These are phyloP conservation scores for Allochrocebus solatus DNA, from an alignment of 2,797 vertebrate species.

Conservation along the genomic window DNA sequence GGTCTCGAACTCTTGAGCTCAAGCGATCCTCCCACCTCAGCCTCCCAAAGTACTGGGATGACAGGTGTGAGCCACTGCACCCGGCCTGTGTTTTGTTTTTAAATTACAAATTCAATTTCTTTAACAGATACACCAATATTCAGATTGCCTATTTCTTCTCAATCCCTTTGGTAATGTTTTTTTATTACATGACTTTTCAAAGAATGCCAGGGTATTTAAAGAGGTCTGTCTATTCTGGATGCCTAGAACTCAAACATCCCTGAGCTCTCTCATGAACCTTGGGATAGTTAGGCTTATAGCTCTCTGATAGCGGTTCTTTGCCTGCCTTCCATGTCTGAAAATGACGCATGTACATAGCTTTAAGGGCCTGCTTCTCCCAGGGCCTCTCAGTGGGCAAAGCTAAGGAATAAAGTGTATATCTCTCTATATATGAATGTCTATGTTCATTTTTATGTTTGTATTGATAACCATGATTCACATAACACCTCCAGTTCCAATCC, in stretches of 20 bases:
- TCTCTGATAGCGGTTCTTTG: not conserved
- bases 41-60: too few species aligned
- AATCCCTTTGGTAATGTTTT: not conserved
- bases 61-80: too few species aligned
- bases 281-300: too few species aligned
- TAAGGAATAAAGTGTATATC: not conserved
- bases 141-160: not conserved
- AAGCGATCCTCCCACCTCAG: too few species aligned
- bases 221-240: too few species aligned
- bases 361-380: not conserved
- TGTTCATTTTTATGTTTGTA: not conserved
- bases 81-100: not conserved
- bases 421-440: not conserved
- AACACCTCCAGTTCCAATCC: not conserved
- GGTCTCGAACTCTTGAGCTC: too few species aligned
- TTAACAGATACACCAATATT: not conserved
- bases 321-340: not conserved
- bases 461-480: not conserved
- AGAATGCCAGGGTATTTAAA: not conserved
- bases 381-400: not conserved
- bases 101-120: not conserved
- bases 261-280: not conserved
- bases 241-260: not conserved
- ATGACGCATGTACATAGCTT: not conserved
- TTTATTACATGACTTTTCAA: not conserved